Evolutionary conservation across 2,113 vertebrate genomes (phyloP), one percentile per base, ranked within the genome.

Genomic region (Plectropomus leopardus): DNA sequence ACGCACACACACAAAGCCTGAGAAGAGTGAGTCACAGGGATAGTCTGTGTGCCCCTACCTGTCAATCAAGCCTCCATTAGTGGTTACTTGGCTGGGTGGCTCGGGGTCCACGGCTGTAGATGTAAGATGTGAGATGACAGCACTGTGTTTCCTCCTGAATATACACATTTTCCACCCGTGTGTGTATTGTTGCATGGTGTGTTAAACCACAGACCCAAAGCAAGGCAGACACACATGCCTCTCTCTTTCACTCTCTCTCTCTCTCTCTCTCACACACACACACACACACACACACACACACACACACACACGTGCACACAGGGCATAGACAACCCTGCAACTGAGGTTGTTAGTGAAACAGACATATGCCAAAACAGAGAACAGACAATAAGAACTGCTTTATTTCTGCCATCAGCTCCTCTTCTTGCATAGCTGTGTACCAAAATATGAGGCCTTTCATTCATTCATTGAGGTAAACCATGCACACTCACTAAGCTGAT

Each of bases 41-140:
- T 59, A 73, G 59, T 72, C 58, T 72, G 75, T 51, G 78, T 88
- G 86, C 83, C 77, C 48, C 72, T 64, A 69, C 72, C 92, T 92
- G 92, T 88, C 88, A 91, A 58, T 92, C 91, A 92, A 85, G 48
- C 47, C 67, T 84, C 88, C 90, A 90, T 92, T 90, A 92, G 88
- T 58, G 34, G 78, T 72, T 82, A 80, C 82, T 76, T 89, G 83
- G 76, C 80, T 65, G 68, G 65, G 55, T 73, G 73, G 72, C 80
- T 78, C 55, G 32, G 68, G 71, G 82, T 80, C 60, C 69, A 24
- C 80, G 40, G 59, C 76, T 81, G 75, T 75, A 81, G 78, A 85
- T 30, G 75, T 50, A 63, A n/a, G 71, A 87, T 80, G 45, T 69
- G 69, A 82, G 88, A 86, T 89, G 89, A 90, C 86, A 89, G 89